A percentile compares a stretch with the other conserved stretches of the same genome.
phyloP scores from a whole-genome alignment of 1,140 invertebrate species.

The Philopotamus ludificatus region DNA sequence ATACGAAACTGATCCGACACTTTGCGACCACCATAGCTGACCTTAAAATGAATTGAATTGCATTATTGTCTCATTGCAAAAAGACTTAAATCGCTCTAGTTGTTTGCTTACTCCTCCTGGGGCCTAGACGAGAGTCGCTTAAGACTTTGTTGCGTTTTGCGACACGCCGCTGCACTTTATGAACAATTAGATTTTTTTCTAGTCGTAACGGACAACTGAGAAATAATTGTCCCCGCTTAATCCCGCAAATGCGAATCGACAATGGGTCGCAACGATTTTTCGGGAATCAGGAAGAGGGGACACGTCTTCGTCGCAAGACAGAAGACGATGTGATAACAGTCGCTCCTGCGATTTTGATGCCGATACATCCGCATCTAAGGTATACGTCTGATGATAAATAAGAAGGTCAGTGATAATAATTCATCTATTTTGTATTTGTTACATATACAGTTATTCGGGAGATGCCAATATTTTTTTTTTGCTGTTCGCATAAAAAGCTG shows the following conservation, averaged over 20 bases:
- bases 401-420: constrained; percentile 22
- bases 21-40: constrained; percentile 27
- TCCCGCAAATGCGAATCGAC: constrained; percentile 10
- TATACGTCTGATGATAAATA: not conserved
- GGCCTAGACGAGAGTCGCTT: not conserved
- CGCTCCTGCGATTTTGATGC: not conserved
- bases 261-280: constrained; percentile 36
- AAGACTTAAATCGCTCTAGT: not conserved
- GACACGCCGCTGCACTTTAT: not conserved
- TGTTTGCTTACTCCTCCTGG: not conserved
- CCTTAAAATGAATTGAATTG: constrained; percentile 30
- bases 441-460: not conserved
- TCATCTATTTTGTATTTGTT: not conserved
- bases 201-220: constrained; percentile 29
- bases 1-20: not conserved
- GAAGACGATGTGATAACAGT: not conserved
- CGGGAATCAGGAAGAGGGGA: constrained; percentile 18
- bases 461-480: too few relatives aligned
- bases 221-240: constrained; percentile 10
- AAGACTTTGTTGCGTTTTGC: not conserved
- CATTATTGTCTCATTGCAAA: constrained; percentile 30
- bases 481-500: too few relatives aligned
- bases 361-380: not conserved
- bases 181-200: constrained; percentile 34
- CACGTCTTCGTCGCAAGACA: constrained; percentile 20